Conservation (phyloP, 1,140 invertebrate species). For the Antheraea pernyi region DNA sequence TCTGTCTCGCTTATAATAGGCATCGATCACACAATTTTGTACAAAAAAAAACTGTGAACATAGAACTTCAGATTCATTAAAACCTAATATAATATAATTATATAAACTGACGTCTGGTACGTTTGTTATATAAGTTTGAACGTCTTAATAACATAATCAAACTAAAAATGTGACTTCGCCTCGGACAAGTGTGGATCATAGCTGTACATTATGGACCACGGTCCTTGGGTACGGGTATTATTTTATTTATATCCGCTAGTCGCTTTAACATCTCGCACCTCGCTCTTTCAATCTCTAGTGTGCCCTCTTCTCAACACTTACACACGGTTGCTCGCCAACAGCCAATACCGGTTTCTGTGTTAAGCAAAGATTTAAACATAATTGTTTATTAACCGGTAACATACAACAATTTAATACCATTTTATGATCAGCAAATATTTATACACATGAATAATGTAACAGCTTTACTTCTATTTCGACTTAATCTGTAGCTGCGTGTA, state of each 20-base stretch:
- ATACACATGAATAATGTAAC: background rate
- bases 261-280: conserved; percentile 52
- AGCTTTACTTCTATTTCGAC: background rate
- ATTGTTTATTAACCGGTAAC: conserved; percentile 6
- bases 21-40: no score
- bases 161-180: background rate
- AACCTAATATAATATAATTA: background rate
- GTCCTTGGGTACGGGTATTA: conserved; percentile 53
- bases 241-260: conserved; percentile 66
- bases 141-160: background rate
- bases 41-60: no score
- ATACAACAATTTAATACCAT: conserved; percentile 2
- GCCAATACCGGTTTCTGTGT: conserved; percentile 10
- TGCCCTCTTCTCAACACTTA: conserved; percentile 8
- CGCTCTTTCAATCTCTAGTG: conserved; percentile 22
- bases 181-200: conserved; percentile 33
- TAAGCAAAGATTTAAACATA: conserved; percentile 6
- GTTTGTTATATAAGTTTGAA: background rate
- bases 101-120: background rate
- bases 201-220: conserved; percentile 50
- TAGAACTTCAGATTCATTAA: background rate
- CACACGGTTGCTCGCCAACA: conserved; percentile 5
- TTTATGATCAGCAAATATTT: background rate
- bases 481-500: background rate
- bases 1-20: no score